These are phyloP conservation scores for Brachynemurus nebulosus DNA, from an alignment of 2,888 invertebrate species.

Conservation along the genomic window DNA sequence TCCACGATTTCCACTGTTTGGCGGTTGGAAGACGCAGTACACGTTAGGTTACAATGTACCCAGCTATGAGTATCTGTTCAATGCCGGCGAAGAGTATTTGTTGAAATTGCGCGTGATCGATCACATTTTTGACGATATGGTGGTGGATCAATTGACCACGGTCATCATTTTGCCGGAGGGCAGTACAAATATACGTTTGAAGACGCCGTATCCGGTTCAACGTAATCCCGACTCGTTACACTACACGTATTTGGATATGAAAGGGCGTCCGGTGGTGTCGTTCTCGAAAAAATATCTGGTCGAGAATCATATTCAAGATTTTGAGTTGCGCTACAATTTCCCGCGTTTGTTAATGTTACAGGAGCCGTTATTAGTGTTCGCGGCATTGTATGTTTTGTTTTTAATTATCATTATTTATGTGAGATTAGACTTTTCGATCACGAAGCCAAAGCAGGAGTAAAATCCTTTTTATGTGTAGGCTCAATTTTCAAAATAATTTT, in stretches of 20 bases:
- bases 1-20: slow-evolving; percentile 94
- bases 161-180: slow-evolving; percentile 92
- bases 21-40: slow-evolving; percentile 98
- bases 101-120: slow-evolving; percentile 91
- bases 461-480: too few relatives aligned
- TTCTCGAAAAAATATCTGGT: slow-evolving; percentile 76
- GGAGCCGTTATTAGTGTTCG: slow-evolving; percentile 82
- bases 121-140: slow-evolving; percentile 94
- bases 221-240: slow-evolving; percentile 62
- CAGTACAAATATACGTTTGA: slow-evolving; percentile 63
- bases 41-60: slow-evolving; percentile 95
- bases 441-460: slow-evolving; percentile 4
- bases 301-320: slow-evolving; percentile 92
- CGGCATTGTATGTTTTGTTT: slow-evolving; percentile 82
- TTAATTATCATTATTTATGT: slow-evolving; percentile 85
- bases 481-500: too few relatives aligned
- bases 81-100: slow-evolving; percentile 62
- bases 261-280: slow-evolving; percentile 79
- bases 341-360: slow-evolving; percentile 74
- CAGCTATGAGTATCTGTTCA: slow-evolving; percentile 88
- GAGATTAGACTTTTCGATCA: slow-evolving; percentile 88
- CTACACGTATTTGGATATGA: slow-evolving; percentile 89
- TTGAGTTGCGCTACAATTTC: slow-evolving; percentile 81
- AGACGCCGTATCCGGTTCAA: slow-evolving; percentile 67
- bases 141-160: slow-evolving; percentile 76